phyloP scores from a whole-genome alignment of 2,797 vertebrate genomes.

The Scomberomorus guttatus region DNA sequence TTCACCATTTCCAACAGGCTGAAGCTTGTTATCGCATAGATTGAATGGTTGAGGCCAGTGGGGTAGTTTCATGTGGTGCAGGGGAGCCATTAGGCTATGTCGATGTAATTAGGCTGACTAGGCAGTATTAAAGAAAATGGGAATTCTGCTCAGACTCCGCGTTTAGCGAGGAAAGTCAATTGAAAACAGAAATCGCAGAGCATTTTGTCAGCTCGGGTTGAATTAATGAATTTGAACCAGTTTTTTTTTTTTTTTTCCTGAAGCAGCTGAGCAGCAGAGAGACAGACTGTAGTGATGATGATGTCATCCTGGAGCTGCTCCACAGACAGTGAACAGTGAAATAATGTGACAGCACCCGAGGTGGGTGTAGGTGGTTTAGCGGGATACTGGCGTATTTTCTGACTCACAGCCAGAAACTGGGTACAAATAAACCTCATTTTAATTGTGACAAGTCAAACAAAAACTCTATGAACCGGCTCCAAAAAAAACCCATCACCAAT shows the following conservation, averaged over 20 bases:
- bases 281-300: constrained; percentile 29
- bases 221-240: constrained; percentile 16
- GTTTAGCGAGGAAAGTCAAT: neutral
- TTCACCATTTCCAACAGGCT: constrained; percentile 29
- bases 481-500: neutral
- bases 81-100: neutral
- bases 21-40: constrained; percentile 38
- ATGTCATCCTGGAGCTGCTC: constrained; percentile 43
- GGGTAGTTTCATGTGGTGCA: neutral
- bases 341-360: neutral
- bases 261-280: constrained; percentile 7
- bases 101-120: constrained; percentile 7
- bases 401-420: neutral
- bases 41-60: constrained; percentile 8
- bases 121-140: constrained; percentile 2
- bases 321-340: constrained; percentile 9
- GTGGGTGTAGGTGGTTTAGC: neutral
- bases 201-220: constrained; percentile 7
- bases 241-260: too few species aligned
- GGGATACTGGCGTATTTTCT: neutral
- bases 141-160: neutral
- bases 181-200: neutral
- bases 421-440: neutral
- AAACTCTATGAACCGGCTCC: neutral
- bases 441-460: neutral